Base-by-base conservation (phyloP, 2,888 invertebrate genomes). In the Hololepta plana region DNA sequence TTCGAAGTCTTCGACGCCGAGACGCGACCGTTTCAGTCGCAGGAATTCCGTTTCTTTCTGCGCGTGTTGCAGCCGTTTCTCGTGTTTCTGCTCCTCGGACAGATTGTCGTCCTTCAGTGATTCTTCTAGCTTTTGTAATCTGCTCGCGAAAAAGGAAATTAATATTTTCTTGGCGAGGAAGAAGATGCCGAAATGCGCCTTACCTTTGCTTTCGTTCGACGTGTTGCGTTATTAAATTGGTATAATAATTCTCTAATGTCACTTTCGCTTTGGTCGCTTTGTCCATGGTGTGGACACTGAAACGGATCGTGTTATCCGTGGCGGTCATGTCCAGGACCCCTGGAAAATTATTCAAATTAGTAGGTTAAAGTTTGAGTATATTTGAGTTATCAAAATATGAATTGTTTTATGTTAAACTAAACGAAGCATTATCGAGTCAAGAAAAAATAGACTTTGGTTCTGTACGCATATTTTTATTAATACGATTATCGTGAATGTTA, bases 181-280 rank as follows among this genome's bases (percentile, higher is more conserved):
- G 3, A 15, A 3, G 15, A 24, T 15, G 15, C n/a, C 15, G 3
- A 15, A 24, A 20, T 23, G 9, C 10, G 2, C 13, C 48, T 49
- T 55, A 80, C 79, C 81, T 80, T 58, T 90, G 88, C 59, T 95
- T 91, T 46, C 96, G 70, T 63, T 98, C 96, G 47, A 90, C 80
- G 59, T 95, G 90, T 59, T 96, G 96, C 43, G 87, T 76, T 53
- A 96, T 82, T 51, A 96, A 74, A 62, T 98, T 98, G 57, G 87
- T 88, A 60, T 98, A 99, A 64, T 95, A 98, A 61, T 95, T 96
- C 62, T 99, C 98, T 52, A 98, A 62, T 33, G 95, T 91, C 53
- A 98, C 82, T 66, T 98, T 95, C 44, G 96, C 95, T 61, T 95
- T 91, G 53, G 93, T 93, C 45, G 93, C 95, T 63, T 95, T 96